Percentiles rank a stretch among this genome's conserved stretches.
phyloP scores from a whole-genome alignment of 2,113 vertebrate genomes.

The Ursus arctos region DNA sequence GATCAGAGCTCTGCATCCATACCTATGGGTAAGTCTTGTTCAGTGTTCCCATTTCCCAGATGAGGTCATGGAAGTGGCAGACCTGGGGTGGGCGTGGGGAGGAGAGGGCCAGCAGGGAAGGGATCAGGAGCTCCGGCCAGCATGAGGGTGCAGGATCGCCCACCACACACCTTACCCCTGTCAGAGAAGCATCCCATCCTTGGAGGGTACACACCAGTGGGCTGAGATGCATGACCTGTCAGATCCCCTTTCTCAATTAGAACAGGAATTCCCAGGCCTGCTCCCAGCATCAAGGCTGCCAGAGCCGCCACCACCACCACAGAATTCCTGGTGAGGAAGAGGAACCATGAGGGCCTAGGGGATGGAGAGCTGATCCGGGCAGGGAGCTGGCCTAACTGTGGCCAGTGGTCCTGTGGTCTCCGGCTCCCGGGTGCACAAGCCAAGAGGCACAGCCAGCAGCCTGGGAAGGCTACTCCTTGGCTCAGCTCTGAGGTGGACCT shows the following conservation, averaged over 20 bases:
- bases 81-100: not conserved
- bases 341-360: not conserved
- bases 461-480: not conserved
- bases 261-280: conserved; percentile 32
- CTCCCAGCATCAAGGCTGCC: not conserved
- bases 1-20: not conserved
- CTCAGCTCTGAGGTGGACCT: not conserved
- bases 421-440: not conserved
- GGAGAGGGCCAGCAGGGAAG: not conserved
- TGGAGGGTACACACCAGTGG: fast-evolving
- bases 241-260: conserved; percentile 53
- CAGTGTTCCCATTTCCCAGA: not conserved
- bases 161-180: not conserved
- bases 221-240: not conserved
- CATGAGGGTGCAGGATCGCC: not conserved
- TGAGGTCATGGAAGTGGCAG: not conserved
- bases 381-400: not conserved
- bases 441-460: not conserved
- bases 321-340: not conserved
- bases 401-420: not conserved
- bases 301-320: not conserved
- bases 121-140: not conserved
- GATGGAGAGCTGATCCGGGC: not conserved
- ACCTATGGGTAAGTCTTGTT: not conserved
- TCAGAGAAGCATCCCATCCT: not conserved